Evolutionary conservation across 2,888 invertebrate species (phyloP).

Genomic region (Megastigmus dorsalis): DNA sequence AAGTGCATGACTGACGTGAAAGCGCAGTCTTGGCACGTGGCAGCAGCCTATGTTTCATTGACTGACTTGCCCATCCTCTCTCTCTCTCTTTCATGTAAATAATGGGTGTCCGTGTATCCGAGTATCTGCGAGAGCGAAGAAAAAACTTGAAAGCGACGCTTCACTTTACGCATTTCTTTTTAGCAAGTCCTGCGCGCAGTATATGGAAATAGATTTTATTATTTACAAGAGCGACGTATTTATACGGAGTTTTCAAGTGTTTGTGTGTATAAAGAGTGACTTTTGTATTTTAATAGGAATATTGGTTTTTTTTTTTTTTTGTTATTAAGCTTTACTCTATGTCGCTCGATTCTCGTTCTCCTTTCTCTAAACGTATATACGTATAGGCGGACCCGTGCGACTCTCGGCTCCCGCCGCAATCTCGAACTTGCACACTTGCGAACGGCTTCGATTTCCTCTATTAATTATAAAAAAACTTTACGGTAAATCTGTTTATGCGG

Average conservation of each 20-base stretch:
- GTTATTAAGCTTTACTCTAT: constrained; percentile 17
- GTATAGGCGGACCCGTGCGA: too few species aligned
- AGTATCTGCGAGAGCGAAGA: constrained; percentile 4
- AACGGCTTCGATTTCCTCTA: not conserved
- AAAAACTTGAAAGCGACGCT: constrained; percentile 51
- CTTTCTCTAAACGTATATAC: not conserved
- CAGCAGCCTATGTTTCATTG: constrained; percentile 21
- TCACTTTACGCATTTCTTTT: constrained; percentile 43
- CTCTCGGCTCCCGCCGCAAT: not conserved
- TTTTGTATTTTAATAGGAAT: constrained; percentile 16
- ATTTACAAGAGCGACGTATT: constrained; percentile 53
- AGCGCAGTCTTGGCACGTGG: constrained; percentile 30
- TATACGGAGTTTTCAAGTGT: constrained; percentile 47
- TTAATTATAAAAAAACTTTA: constrained; percentile 12
- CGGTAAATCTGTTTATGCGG: not conserved
- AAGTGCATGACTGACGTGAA: not conserved
- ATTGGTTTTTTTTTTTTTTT: constrained; percentile 10
- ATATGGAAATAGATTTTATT: constrained; percentile 55
- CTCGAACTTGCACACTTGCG: constrained; percentile 14
- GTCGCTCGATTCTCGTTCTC: not conserved
- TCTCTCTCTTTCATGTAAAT: not conserved
- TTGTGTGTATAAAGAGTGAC: not conserved
- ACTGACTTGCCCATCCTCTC: not conserved
- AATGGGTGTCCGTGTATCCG: not conserved
- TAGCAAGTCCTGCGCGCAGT: constrained; percentile 45